Conservation (phyloP, 2,113 vertebrate species). For the Ivindomyrus marchei region DNA sequence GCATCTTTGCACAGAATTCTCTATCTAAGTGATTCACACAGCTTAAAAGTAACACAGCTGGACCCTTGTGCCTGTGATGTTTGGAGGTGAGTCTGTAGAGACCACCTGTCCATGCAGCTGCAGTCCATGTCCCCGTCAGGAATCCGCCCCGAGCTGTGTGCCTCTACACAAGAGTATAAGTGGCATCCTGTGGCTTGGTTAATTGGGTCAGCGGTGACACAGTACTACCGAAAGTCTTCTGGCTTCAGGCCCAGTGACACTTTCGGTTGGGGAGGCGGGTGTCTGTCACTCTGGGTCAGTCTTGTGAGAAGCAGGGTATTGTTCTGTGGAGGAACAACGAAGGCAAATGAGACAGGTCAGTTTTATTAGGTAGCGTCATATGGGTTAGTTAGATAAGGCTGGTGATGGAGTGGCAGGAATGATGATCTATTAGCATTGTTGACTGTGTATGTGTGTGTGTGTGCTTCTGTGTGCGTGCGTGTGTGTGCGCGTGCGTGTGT, state of each 20-base stretch:
- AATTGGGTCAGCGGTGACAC: background rate
- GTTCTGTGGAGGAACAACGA: background rate
- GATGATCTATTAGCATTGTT: background rate
- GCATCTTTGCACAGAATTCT: background rate
- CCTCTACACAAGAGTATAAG: background rate
- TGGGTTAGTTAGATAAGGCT: background rate
- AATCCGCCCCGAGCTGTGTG: background rate
- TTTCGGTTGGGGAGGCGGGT: background rate
- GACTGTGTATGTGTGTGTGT: constrained; percentile 21
- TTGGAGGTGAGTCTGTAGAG: background rate
- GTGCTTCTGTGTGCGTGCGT: background rate
- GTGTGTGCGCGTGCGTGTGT: background rate
- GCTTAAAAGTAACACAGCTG: constrained; percentile 1
- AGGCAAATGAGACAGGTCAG: background rate
- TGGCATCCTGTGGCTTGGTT: background rate
- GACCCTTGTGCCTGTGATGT: background rate
- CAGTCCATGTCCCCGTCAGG: background rate
- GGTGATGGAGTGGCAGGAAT: background rate
- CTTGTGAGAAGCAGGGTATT: background rate
- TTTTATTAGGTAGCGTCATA: background rate
- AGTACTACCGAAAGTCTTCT: background rate
- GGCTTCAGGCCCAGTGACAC: background rate
- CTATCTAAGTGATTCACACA: background rate
- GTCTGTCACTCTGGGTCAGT: background rate
- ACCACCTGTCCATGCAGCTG: background rate